These are phyloP conservation scores for Acestrorhynchus altus DNA, from an alignment of 2,797 vertebrate genomes.

Conservation along the genomic window DNA sequence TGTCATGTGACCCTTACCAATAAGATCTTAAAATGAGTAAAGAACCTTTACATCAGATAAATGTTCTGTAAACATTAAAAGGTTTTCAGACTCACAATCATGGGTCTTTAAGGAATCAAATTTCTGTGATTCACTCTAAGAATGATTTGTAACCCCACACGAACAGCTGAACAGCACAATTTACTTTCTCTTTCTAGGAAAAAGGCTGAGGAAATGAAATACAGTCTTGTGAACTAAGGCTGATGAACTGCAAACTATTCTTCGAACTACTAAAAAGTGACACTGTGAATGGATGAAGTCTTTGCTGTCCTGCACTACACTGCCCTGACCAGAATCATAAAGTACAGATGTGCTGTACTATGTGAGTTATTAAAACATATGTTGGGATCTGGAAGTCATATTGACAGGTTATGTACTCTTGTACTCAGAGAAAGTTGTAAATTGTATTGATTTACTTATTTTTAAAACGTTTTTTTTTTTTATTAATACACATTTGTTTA, in stretches of 20 bases:
- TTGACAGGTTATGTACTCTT: slow-evolving; percentile 18
- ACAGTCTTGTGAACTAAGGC: not conserved
- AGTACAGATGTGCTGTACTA: slow-evolving; percentile 16
- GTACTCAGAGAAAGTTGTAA: not conserved
- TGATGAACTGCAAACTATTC: not conserved
- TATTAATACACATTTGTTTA: not conserved
- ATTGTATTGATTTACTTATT: not conserved
- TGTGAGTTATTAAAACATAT: not conserved
- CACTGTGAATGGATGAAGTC: not conserved
- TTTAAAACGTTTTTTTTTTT: not conserved
- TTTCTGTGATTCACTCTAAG: no score
- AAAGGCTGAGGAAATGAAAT: slow-evolving; percentile 22
- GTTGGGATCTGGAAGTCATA: slow-evolving; percentile 7
- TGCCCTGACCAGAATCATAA: slow-evolving; percentile 2
- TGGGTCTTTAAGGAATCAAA: no score
- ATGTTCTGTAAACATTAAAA: no score
- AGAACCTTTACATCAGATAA: no score
- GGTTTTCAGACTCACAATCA: no score
- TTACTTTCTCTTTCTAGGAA: slow-evolving; percentile 26
- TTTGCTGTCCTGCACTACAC: not conserved
- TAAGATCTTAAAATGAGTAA: no score
- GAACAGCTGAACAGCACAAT: not conserved
- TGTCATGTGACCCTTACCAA: no score
- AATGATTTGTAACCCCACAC: no score
- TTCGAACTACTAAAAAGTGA: not conserved